Conservation (phyloP, 2,113 vertebrate genomes). For the Rhinogobius similis region DNA sequence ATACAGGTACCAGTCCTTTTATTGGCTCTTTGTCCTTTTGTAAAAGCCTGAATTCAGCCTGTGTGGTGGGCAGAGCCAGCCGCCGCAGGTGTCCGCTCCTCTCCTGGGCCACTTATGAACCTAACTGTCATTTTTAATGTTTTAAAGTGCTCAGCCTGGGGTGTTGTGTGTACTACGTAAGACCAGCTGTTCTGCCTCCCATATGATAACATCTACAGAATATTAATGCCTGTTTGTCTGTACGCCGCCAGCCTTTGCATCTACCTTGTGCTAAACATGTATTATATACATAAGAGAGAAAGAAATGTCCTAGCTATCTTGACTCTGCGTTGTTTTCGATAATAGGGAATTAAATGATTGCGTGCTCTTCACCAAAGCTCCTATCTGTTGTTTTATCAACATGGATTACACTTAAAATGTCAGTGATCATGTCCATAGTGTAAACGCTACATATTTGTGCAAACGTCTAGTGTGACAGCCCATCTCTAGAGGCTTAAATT, state of each 20-base stretch:
- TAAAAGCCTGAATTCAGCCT: not conserved
- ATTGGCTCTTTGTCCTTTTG: not conserved
- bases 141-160: constrained; percentile 14
- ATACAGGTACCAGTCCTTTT: not conserved
- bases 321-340: not conserved
- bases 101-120: constrained; percentile 20
- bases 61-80: not conserved
- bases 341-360: not conserved
- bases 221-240: constrained; percentile 29
- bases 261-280: not conserved
- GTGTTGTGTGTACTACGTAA: constrained; percentile 32
- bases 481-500: constrained; percentile 28
- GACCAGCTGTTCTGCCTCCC: constrained; percentile 37
- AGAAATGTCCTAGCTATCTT: too few relatives aligned
- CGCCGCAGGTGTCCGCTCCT: not conserved
- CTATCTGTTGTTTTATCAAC: constrained; percentile 24
- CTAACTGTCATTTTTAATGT: constrained; percentile 29
- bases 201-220: constrained; percentile 31
- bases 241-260: not conserved
- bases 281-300: not conserved
- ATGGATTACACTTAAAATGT: constrained; percentile 15
- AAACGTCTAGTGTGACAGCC: not conserved
- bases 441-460: constrained; percentile 6
- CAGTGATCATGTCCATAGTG: not conserved
- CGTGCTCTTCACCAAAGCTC: constrained; percentile 17